A percentile compares a stretch with the other conserved stretches of the same genome.
These are phyloP conservation scores for Sebastes flavidus DNA, from an alignment of 2,797 vertebrate genomes.

Conservation along the genomic window DNA sequence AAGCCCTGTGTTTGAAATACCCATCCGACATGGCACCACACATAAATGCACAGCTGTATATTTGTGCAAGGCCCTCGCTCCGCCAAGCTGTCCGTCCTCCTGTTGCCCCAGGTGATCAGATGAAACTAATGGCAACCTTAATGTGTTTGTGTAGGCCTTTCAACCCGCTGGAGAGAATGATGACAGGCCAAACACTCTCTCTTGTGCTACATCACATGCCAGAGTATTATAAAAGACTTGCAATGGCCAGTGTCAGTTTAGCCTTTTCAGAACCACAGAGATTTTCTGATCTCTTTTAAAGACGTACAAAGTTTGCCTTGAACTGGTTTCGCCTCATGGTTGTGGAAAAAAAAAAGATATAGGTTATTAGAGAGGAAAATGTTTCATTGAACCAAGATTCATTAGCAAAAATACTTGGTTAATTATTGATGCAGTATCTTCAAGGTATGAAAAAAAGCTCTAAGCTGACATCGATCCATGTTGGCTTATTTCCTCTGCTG, in stretches of 20 bases:
- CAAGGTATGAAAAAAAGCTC: slow-evolving; percentile 49
- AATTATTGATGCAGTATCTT: slow-evolving; percentile 61
- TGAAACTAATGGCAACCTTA: slow-evolving; percentile 72
- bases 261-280: slow-evolving; percentile 22
- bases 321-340: slow-evolving; percentile 14
- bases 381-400: slow-evolving; percentile 40
- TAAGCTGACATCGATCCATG: slow-evolving; percentile 41
- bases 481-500: slow-evolving; percentile 49
- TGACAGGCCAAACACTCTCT: slow-evolving; percentile 43
- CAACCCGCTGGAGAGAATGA: slow-evolving; percentile 45
- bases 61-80: slow-evolving; percentile 68
- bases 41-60: slow-evolving; percentile 74
- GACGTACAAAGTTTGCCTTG: slow-evolving; percentile 25
- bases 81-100: slow-evolving; percentile 66
- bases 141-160: slow-evolving; percentile 75
- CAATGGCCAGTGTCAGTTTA: slow-evolving; percentile 20
- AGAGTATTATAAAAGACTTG: slow-evolving; percentile 34
- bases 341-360: not conserved
- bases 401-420: slow-evolving; percentile 52
- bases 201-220: slow-evolving; percentile 25
- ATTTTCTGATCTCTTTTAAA: slow-evolving; percentile 24
- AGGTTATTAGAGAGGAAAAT: slow-evolving; percentile 52
- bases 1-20: slow-evolving; percentile 74
- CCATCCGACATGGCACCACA: slow-evolving; percentile 67
- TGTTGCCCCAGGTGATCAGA: slow-evolving; percentile 72